A percentile compares a stretch with the other conserved stretches of the same genome.
Conservation (phyloP, 2,888 invertebrate species). For the Neuroscelio doddi region DNA sequence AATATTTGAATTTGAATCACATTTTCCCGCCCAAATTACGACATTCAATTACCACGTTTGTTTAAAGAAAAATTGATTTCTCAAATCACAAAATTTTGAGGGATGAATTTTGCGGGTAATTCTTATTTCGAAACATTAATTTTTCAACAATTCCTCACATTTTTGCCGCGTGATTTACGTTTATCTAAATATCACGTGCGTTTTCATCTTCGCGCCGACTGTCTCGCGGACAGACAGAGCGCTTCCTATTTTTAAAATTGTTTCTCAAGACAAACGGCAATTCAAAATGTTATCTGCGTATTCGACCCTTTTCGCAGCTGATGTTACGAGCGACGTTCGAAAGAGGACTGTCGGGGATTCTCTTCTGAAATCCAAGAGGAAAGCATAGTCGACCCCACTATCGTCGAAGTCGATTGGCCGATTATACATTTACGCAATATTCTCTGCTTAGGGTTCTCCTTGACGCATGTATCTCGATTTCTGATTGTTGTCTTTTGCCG, state of each 20-base stretch:
- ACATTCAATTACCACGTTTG: background rate
- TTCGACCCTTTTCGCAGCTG: background rate
- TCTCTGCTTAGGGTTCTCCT: conserved; percentile 30
- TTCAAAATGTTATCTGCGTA: too few relatives aligned
- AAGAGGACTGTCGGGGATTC: conserved; percentile 53
- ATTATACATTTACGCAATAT: conserved; percentile 39
- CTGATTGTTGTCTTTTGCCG: background rate
- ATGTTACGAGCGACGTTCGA: conserved; percentile 43
- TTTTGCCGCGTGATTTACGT: too few relatives aligned
- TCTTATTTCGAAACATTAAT: too few relatives aligned
- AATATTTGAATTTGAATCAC: background rate
- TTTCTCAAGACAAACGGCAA: too few relatives aligned
- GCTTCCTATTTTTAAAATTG: too few relatives aligned
- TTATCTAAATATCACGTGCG: too few relatives aligned
- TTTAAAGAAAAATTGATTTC: background rate
- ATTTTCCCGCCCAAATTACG: conserved; percentile 1
- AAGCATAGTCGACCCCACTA: conserved; percentile 50
- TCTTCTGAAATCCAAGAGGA: conserved; percentile 53
- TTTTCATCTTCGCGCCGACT: conserved; percentile 3
- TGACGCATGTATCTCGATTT: conserved; percentile 21
- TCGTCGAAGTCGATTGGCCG: conserved; percentile 31
- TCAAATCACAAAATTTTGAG: too few relatives aligned
- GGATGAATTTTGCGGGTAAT: background rate
- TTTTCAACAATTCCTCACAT: too few relatives aligned
- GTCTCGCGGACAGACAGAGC: background rate